Evolutionary conservation across 2,797 vertebrate genomes (phyloP).

Genomic region (Crocidura indochinensis): DNA sequence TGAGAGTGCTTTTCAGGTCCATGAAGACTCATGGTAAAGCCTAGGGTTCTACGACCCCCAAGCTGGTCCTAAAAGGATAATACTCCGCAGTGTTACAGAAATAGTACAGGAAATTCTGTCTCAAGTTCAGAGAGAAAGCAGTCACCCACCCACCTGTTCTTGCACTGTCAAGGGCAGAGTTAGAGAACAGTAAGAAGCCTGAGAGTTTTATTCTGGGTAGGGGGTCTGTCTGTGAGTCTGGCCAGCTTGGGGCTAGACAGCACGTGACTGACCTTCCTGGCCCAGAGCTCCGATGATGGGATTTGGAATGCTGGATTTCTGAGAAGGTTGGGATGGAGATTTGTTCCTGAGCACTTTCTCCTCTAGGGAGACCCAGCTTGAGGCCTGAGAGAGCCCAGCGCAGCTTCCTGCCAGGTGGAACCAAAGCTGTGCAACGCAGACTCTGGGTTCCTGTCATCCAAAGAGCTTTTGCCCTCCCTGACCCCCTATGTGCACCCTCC

Average conservation of each 20-base stretch:
- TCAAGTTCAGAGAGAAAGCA: background rate
- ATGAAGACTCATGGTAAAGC: too few species aligned
- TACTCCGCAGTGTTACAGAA: background rate
- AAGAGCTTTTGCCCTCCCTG: background rate
- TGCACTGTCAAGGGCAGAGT: background rate
- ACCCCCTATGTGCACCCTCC: background rate
- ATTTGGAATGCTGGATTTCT: background rate
- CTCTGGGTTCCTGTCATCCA: too few species aligned
- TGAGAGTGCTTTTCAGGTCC: too few species aligned
- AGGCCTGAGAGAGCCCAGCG: background rate
- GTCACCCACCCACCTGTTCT: background rate
- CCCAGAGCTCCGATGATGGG: background rate
- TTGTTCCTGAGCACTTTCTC: background rate
- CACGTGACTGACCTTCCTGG: background rate
- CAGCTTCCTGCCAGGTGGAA: too few species aligned
- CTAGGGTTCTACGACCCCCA: too few species aligned
- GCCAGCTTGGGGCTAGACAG: background rate
- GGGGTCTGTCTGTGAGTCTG: background rate
- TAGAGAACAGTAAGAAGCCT: background rate
- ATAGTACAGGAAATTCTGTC: conserved; percentile 36
- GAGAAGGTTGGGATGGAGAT: conserved; percentile 24
- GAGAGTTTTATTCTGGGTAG: background rate
- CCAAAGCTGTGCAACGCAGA: too few species aligned
- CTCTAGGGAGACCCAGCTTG: background rate
- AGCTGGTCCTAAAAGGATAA: too few species aligned